Evolutionary conservation across 2,888 invertebrate genomes (phyloP).

Genomic region (Prenolepis imparis): DNA sequence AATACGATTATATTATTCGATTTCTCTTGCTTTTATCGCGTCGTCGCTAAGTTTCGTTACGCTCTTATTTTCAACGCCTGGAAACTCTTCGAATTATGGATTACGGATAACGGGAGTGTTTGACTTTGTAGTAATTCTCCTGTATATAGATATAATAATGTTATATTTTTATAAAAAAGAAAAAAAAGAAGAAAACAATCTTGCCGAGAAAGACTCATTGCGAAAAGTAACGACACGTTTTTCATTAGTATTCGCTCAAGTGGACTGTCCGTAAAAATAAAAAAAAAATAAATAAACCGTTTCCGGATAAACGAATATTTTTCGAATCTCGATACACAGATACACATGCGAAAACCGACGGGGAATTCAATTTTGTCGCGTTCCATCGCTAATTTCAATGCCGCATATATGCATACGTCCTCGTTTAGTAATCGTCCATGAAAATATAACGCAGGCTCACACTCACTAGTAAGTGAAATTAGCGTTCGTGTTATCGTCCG

Average conservation of each 20-base stretch:
- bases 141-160: conserved; percentile 66
- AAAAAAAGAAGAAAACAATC: background rate
- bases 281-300: background rate
- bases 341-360: background rate
- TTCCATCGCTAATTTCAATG: conserved; percentile 24
- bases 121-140: conserved; percentile 53
- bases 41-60: background rate
- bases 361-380: conserved; percentile 18
- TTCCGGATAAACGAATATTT: conserved; percentile 19
- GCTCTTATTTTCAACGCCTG: background rate
- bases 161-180: conserved; percentile 72
- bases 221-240: conserved; percentile 35
- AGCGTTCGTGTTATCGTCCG: conserved; percentile 53
- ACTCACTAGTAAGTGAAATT: conserved; percentile 22
- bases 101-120: conserved; percentile 38
- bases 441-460: conserved; percentile 34
- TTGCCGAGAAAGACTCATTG: conserved; percentile 23
- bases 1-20: background rate
- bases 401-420: conserved; percentile 41
- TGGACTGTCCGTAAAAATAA: background rate
- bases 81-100: background rate
- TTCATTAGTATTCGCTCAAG: background rate
- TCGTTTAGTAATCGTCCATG: conserved; percentile 52
- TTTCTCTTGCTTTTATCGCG: background rate
- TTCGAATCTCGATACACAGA: conserved; percentile 7